Conservation (phyloP, 2,888 invertebrate species). For the Timema cristinae region DNA sequence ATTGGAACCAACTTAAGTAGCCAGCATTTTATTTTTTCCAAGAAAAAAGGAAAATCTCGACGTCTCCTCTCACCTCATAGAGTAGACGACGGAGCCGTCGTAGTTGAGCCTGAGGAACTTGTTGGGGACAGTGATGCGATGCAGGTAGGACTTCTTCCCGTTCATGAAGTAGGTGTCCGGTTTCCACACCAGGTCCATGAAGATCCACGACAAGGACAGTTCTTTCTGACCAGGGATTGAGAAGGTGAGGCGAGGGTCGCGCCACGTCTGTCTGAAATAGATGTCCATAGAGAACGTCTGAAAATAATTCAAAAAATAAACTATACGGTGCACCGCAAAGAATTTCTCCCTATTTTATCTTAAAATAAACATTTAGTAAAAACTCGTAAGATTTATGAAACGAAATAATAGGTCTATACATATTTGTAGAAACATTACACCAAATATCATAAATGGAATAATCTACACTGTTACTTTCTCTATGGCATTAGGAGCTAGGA, state of each 20-base stretch:
- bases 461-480: no score
- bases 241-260: slow-evolving; percentile 48
- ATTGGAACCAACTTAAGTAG: no score
- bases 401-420: no score
- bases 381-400: no score
- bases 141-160: slow-evolving; percentile 51
- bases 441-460: no score
- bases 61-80: slow-evolving; percentile 36
- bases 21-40: no score
- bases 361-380: no score
- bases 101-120: slow-evolving; percentile 43
- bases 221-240: slow-evolving; percentile 37
- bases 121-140: slow-evolving; percentile 53
- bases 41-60: no score
- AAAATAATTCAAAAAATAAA: background rate
- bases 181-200: slow-evolving; percentile 55
- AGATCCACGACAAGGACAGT: slow-evolving; percentile 51
- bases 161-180: slow-evolving; percentile 56
- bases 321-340: no score
- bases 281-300: slow-evolving; percentile 46
- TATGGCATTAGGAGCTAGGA: no score
- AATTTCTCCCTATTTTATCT: no score
- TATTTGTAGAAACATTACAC: no score
- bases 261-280: slow-evolving; percentile 50
- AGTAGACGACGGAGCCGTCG: slow-evolving; percentile 38